Evolutionary conservation across 2,888 invertebrate genomes (phyloP).

Genomic region (Isoperla grammatica): DNA sequence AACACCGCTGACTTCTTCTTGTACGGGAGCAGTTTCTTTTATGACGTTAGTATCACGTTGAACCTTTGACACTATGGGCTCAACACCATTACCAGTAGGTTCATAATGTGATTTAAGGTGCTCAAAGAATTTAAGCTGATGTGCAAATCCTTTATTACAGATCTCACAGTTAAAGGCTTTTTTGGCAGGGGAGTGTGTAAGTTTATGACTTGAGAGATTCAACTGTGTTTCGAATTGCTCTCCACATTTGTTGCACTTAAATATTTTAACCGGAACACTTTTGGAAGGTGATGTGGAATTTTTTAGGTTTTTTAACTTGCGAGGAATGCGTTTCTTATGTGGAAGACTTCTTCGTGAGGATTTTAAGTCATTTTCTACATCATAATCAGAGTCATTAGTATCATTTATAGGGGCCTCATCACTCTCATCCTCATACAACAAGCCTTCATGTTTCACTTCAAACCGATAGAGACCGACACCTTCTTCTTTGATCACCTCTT

Average conservation of each 20-base stretch:
- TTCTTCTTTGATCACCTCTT: slow-evolving; percentile 14
- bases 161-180: slow-evolving; percentile 64
- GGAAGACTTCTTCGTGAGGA: slow-evolving; percentile 60
- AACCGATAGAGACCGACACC: slow-evolving; percentile 10
- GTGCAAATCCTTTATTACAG: slow-evolving; percentile 67
- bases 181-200: slow-evolving; percentile 31
- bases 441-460: slow-evolving; percentile 44
- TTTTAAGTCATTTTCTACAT: slow-evolving; percentile 43
- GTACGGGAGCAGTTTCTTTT: slow-evolving; percentile 14
- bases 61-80: neutral
- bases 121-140: slow-evolving; percentile 78
- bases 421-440: slow-evolving; percentile 30
- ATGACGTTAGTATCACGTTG: slow-evolving; percentile 7
- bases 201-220: slow-evolving; percentile 36
- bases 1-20: slow-evolving; percentile 16
- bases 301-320: slow-evolving; percentile 56
- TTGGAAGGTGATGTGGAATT: slow-evolving; percentile 32
- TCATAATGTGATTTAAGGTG: slow-evolving; percentile 81
- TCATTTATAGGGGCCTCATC: slow-evolving; percentile 36
- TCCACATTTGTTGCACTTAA: slow-evolving; percentile 46
- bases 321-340: slow-evolving; percentile 79
- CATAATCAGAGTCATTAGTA: slow-evolving; percentile 45
- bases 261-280: slow-evolving; percentile 38
- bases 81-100: slow-evolving; percentile 41
- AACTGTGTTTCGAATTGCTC: slow-evolving; percentile 44